phyloP scores from a whole-genome alignment of 2,797 vertebrate species.

The Bucorvus abyssinicus region DNA sequence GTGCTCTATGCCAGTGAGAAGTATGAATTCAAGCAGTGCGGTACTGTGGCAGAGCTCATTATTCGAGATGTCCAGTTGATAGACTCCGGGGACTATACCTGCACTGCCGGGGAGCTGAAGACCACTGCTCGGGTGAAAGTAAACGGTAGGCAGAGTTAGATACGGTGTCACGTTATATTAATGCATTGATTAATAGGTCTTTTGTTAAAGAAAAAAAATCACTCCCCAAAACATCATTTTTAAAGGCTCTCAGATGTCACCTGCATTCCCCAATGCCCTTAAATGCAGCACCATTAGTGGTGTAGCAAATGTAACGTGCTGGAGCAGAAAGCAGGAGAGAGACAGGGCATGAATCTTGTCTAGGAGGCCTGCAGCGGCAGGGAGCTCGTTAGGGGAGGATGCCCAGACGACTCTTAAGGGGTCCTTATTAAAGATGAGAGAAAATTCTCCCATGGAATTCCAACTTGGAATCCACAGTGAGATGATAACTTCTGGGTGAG shows the following conservation, averaged over 20 bases:
- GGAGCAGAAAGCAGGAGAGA: not conserved
- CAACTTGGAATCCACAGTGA: not conserved
- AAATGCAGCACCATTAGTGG: not conserved
- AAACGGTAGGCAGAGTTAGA: slow-evolving; percentile 48
- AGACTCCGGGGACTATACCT: slow-evolving; percentile 69
- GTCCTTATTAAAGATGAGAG: not conserved
- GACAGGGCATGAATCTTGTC: accelerated
- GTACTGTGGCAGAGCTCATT: slow-evolving; percentile 60
- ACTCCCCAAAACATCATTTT: not conserved
- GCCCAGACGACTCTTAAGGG: not conserved
- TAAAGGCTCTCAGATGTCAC: not conserved
- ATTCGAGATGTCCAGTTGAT: slow-evolving; percentile 16
- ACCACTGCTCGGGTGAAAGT: slow-evolving; percentile 69
- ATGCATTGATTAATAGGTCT: not conserved
- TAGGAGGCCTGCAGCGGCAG: not conserved
- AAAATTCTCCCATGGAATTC: not conserved
- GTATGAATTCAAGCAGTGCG: slow-evolving; percentile 59
- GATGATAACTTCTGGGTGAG: not conserved
- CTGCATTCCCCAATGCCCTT: not conserved
- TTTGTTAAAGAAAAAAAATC: not conserved
- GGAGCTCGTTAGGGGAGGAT: not conserved
- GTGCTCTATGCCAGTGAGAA: slow-evolving; percentile 58
- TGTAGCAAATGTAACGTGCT: not conserved
- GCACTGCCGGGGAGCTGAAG: slow-evolving; percentile 55
- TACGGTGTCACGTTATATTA: accelerated